Conservation (phyloP, 2,113 vertebrate species). For the Sclerurus mexicanus region DNA sequence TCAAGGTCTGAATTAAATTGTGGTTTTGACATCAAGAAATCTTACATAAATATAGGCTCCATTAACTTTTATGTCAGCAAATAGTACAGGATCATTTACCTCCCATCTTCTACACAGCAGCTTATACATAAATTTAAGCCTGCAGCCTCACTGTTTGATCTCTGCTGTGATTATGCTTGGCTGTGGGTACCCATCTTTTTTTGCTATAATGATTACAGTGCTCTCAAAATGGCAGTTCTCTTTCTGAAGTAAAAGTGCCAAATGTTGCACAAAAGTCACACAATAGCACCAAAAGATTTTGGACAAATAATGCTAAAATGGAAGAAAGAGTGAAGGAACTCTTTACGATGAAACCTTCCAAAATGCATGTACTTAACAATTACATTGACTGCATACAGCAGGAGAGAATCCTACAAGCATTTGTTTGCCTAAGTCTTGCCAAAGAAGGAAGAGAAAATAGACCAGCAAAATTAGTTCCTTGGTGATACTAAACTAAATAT, state of each 20-base stretch:
- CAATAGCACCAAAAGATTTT: not conserved
- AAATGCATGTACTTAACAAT: not conserved
- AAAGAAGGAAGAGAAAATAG: not conserved
- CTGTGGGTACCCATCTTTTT: not conserved
- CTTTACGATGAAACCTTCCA: not conserved
- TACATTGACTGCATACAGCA: not conserved
- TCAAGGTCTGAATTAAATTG: not conserved
- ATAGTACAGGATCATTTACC: conserved; percentile 25
- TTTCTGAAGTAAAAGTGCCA: not conserved
- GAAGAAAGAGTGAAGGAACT: not conserved
- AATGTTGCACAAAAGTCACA: not conserved
- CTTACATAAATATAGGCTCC: conserved; percentile 7
- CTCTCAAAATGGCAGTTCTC: not conserved
- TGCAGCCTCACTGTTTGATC: conserved; percentile 1
- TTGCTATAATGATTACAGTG: not conserved
- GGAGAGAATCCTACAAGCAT: not conserved
- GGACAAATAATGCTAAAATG: not conserved
- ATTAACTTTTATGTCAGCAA: conserved; percentile 40
- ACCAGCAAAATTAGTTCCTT: not conserved
- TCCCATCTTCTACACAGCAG: conserved; percentile 27
- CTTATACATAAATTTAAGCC: conserved; percentile 15
- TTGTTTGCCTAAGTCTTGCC: not conserved
- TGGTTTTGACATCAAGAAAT: conserved; percentile 16
- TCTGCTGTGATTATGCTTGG: not conserved
- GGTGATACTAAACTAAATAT: not conserved